A percentile compares a stretch with the other conserved stretches of the same genome.
Conservation (phyloP, 2,797 vertebrate species). For the Microcaecilia unicolor region DNA sequence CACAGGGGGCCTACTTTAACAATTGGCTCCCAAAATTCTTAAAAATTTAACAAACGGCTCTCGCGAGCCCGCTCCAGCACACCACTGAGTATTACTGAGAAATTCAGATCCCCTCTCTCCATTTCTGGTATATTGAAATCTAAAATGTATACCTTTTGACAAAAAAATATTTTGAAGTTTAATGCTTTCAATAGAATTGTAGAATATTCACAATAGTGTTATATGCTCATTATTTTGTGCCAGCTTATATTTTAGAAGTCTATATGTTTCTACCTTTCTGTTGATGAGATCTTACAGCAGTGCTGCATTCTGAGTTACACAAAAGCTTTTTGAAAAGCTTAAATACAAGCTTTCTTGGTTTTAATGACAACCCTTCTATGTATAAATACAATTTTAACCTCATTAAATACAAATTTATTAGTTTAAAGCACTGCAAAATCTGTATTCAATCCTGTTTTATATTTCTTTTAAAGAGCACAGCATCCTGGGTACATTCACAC, state of each 20-base stretch:
- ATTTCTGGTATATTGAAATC: not conserved
- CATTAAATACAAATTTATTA: not conserved
- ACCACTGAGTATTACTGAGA: rapidly evolving
- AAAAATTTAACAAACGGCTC: too few species aligned
- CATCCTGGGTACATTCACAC: slow-evolving; percentile 9
- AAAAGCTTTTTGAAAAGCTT: not conserved
- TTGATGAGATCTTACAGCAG: not conserved
- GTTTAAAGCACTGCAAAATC: not conserved
- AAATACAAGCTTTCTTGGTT: slow-evolving; percentile 3
- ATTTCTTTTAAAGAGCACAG: not conserved
- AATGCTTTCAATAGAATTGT: not conserved
- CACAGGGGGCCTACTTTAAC: too few species aligned
- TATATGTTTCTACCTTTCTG: not conserved
- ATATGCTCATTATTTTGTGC: not conserved
- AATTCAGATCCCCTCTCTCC: rapidly evolving
- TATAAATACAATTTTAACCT: slow-evolving; percentile 5
- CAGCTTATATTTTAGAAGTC: not conserved
- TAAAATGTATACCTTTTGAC: not conserved
- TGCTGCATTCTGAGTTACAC: not conserved
- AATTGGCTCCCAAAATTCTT: too few species aligned
- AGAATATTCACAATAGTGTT: slow-evolving; percentile 6
- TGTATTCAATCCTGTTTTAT: not conserved
- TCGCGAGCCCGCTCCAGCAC: too few species aligned
- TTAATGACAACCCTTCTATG: slow-evolving; percentile 1
- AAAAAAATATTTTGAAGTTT: not conserved